Evolutionary conservation across 2,888 invertebrate species (phyloP).

Genomic region (Hirtodrosophila alboralis): DNA sequence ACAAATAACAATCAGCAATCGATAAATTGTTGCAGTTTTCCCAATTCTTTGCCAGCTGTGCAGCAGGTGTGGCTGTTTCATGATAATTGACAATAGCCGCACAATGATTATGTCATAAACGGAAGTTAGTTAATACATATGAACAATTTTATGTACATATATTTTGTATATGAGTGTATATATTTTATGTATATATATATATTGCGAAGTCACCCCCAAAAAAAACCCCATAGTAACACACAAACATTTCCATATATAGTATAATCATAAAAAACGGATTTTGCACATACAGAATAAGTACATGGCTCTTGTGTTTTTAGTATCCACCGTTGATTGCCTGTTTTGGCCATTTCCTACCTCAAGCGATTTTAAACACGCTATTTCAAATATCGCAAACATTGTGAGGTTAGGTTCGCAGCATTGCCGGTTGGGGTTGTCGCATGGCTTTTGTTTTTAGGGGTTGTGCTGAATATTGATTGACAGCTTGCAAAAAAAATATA

Average conservation of each 20-base stretch:
- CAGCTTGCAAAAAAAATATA: not conserved
- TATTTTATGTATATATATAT: constrained; percentile 35
- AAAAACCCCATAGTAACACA: constrained; percentile 16
- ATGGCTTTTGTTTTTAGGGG: constrained; percentile 18
- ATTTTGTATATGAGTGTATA: constrained; percentile 7
- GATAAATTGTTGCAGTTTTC: constrained; percentile 40
- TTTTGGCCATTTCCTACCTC: constrained; percentile 64
- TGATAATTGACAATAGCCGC: constrained; percentile 4
- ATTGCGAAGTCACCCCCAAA: constrained; percentile 39
- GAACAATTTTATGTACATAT: not conserved
- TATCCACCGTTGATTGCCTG: not conserved
- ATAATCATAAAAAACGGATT: constrained; percentile 43
- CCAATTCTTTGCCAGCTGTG: constrained; percentile 19
- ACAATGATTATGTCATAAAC: constrained; percentile 42
- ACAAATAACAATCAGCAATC: constrained; percentile 29
- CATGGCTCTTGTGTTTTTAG: not conserved
- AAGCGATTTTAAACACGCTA: constrained; percentile 46
- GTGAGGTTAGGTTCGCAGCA: constrained; percentile 63
- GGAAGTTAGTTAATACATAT: constrained; percentile 47
- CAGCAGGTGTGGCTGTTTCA: constrained; percentile 8
- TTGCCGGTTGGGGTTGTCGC: constrained; percentile 23
- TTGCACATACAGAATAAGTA: constrained; percentile 10
- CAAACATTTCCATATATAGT: no score
- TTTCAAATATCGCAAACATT: constrained; percentile 10
- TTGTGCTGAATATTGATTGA: constrained; percentile 37